Evolutionary conservation across 2,113 vertebrate species (phyloP), one percentile per base, ranked within the genome.

Genomic region (Corapipo altera): DNA sequence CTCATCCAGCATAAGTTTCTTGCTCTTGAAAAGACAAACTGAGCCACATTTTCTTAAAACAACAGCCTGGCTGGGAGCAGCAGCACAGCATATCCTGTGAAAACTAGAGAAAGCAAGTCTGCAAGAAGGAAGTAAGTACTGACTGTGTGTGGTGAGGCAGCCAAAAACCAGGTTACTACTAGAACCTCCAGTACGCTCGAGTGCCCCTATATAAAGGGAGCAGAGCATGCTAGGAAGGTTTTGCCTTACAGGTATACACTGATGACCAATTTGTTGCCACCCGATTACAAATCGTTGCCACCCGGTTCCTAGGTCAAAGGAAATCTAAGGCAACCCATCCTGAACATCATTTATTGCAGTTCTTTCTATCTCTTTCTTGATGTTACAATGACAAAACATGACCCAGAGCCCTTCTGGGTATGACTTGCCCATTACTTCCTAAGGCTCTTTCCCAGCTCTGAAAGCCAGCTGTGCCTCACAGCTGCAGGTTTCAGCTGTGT

Each of bases 91-190:
- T 2, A 43, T 3, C 57, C 41, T 24, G 3, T 2, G 2, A 18
- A n/a, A 62, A 69, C 8, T 3, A 52, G 11, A 73, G 55, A 17
- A 49, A 55, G 24, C n/a, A 54, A 28, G 4, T 3, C 20, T 23
- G 17, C 12, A 61, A 55, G 32, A 30, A 70, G 13, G 5, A 37
- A 12, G 11, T 48, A 85, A 14, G 8, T 48, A 85, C 52, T 91
- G 27, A 64, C 70, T 9, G 6, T 0, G 5, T 0, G 0, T 1
- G 0, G 2, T 3, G 0, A 0, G 7, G 0, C 26, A 76, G 5
- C 28, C 52, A 88, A 20, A 44, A 57, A 2, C 7, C 35, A 84
- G 2, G 2, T 54, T 8, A 2, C 19, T 8, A 3, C 20, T 27
- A 1, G n/a, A 64, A 5, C 9, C 71, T 41, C 2, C 6, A 18